Conservation (phyloP, 2,797 vertebrate species). For the Balearica regulorum region DNA sequence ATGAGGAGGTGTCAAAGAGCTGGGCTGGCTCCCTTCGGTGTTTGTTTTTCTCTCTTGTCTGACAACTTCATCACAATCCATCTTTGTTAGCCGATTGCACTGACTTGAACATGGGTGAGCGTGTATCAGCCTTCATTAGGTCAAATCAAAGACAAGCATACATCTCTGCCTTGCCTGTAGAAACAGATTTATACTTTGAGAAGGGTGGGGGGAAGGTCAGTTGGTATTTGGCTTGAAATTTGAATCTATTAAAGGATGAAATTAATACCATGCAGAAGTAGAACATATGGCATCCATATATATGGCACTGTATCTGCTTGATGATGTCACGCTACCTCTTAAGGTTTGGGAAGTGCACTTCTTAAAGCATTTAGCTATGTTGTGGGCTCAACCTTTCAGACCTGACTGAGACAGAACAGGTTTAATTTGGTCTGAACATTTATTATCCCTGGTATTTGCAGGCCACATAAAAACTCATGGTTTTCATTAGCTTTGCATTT, state of each 20-base stretch:
- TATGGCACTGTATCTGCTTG: conserved; percentile 62
- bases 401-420: conserved; percentile 12
- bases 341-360: conserved; percentile 39
- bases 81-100: conserved; percentile 17
- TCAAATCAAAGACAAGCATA: conserved; percentile 19
- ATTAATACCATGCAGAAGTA: conserved; percentile 64
- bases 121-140: conserved; percentile 18
- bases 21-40: not conserved
- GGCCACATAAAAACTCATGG: conserved; percentile 41
- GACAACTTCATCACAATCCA: conserved; percentile 46
- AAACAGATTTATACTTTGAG: not conserved
- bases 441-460: conserved; percentile 47
- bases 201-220: conserved; percentile 23
- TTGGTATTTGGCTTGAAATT: conserved; percentile 60
- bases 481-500: conserved; percentile 55
- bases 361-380: conserved; percentile 26
- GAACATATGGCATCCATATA: conserved; percentile 62
- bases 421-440: conserved; percentile 54
- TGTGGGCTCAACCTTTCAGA: conserved; percentile 53
- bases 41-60: conserved; percentile 46
- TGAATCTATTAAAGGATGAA: conserved; percentile 50
- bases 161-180: conserved; percentile 14
- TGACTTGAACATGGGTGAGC: conserved; percentile 41
- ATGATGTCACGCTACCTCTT: conserved; percentile 52
- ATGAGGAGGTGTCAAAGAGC: conserved; percentile 16